Evolutionary conservation across 2,888 invertebrate species (phyloP), one percentile per base, ranked within the genome.

Genomic region (Gortyna flavago): DNA sequence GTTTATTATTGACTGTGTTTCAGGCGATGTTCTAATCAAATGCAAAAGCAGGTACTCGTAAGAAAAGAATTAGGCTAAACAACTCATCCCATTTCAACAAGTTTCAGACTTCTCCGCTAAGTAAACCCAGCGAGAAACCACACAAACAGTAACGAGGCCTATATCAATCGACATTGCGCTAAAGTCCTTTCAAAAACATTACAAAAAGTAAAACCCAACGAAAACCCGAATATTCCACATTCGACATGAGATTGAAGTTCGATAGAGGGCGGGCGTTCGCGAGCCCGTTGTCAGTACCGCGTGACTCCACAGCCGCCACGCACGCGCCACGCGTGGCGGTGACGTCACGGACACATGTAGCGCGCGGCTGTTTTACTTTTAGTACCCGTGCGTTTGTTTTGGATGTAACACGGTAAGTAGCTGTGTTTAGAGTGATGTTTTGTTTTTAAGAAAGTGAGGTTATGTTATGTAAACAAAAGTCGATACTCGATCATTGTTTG

Each of bases 251-350:
- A 72, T 75, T 44, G 41, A 78, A 85, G 82, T 79, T 73, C 84
- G 79, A 85, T 85, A 85, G 82, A 75, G 79, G 85, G 85, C 80
- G 72, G 61, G 76, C 67, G 75, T 76, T 62, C 62, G 32, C 76
- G 54, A 61, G 72, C 66, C 61, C 72, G 77, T 64, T 48, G 72
- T 87, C 91, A 91, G 92, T 91, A 75, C 85, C 87, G 85, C 89
- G 90, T 83, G 87, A 81, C 88, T 79, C 81, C 87, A 89, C 90
- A 88, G 73, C 78, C 88, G 80, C 85, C 85, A 80, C 88, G 85
- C 88, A 90, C 90, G 90, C 89, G 88, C 87, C 82, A 85, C 84
- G 83, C 85, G 85, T 85, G 84, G 83, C 84, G 74, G 76, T 80
- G 77, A 78, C 80, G 73, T 79, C 80, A 82, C 72, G 75, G 87